These are phyloP conservation scores for Anabacerthia variegaticeps DNA, from an alignment of 2,797 vertebrate genomes.

Conservation along the genomic window DNA sequence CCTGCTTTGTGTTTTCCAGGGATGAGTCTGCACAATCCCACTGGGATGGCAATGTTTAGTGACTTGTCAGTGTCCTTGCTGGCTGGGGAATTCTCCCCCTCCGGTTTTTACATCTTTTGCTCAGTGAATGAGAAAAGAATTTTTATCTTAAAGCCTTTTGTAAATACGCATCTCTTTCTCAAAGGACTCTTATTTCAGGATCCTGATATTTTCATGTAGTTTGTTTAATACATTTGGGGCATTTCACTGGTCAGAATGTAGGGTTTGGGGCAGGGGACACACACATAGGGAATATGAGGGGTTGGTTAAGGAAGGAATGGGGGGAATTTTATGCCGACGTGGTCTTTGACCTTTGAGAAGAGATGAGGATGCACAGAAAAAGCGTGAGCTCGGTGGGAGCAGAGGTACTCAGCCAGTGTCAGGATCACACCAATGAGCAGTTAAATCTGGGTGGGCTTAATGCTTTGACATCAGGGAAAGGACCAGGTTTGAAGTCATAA, in stretches of 20 bases:
- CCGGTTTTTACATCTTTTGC: not conserved
- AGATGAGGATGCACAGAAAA: not conserved
- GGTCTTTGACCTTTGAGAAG: not conserved
- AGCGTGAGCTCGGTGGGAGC: not conserved
- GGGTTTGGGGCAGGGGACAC: not conserved
- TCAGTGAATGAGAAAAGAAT: not conserved
- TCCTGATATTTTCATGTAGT: not conserved
- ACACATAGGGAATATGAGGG: not conserved
- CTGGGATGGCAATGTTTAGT: not conserved
- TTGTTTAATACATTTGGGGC: not conserved
- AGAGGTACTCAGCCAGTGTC: not conserved
- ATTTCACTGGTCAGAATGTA: not conserved
- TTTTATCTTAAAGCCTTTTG: not conserved
- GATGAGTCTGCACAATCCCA: not conserved
- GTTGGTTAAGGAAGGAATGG: not conserved
- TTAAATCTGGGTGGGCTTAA: not conserved
- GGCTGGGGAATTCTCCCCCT: not conserved
- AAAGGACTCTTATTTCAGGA: not conserved
- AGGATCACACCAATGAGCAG: not conserved
- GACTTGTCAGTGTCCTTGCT: not conserved
- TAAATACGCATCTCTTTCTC: not conserved
- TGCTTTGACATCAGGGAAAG: not conserved
- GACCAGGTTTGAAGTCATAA: not conserved
- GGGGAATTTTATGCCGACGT: not conserved
- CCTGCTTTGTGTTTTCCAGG: not conserved